Percentiles rank a stretch among this genome's conserved stretches.
phyloP scores from a whole-genome alignment of 2,113 vertebrate species.

The Protobothrops mucrosquamatus region DNA sequence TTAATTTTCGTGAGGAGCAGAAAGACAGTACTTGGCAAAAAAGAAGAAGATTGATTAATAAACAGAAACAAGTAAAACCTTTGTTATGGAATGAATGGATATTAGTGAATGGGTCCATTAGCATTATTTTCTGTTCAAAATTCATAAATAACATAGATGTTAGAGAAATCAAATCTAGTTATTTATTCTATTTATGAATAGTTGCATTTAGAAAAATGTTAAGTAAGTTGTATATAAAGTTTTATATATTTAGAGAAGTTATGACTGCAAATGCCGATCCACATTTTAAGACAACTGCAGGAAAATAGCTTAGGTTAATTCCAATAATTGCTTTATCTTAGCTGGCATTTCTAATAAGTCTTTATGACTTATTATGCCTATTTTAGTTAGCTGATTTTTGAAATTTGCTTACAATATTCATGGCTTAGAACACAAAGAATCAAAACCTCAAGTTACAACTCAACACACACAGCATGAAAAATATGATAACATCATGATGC shows the following conservation, averaged over 20 bases:
- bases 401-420: background rate
- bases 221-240: background rate
- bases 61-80: background rate
- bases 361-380: background rate
- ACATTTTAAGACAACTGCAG: background rate
- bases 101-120: background rate
- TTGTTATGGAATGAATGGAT: background rate
- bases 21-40: background rate
- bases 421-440: background rate
- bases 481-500: background rate
- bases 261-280: background rate
- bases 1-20: background rate
- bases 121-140: background rate
- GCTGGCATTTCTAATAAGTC: background rate
- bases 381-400: background rate
- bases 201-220: background rate
- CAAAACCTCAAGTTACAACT: background rate
- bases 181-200: background rate
- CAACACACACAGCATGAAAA: background rate
- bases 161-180: background rate
- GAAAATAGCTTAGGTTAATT: background rate
- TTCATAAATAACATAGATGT: background rate
- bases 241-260: background rate
- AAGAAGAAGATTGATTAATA: background rate
- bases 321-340: background rate